Conservation (phyloP, 2,888 invertebrate genomes). For the Aplocera efformata region DNA sequence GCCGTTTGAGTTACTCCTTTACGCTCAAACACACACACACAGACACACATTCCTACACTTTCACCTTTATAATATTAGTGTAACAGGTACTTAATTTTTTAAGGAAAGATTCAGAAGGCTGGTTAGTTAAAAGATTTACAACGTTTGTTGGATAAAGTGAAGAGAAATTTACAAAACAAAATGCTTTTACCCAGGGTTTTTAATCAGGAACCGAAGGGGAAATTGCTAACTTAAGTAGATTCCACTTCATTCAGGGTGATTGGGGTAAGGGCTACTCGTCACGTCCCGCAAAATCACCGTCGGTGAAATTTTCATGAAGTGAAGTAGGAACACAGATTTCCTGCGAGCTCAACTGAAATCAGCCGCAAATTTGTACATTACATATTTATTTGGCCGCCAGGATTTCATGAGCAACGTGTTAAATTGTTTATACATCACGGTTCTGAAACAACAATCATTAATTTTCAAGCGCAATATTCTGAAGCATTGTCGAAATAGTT, state of each 20-base stretch:
- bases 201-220: conserved; percentile 11
- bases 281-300: conserved; percentile 2
- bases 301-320: conserved; percentile 23
- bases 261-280: conserved; percentile 4
- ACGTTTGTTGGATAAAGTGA: not conserved
- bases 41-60: too few species aligned
- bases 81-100: too few species aligned
- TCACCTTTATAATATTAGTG: too few species aligned
- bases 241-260: conserved; percentile 5
- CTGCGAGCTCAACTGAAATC: conserved; percentile 10
- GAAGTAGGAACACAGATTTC: conserved; percentile 18
- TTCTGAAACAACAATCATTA: not conserved
- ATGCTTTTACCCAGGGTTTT: conserved; percentile 8
- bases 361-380: conserved; percentile 19
- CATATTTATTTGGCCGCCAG: conserved; percentile 15
- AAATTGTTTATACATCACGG: conserved; percentile 3
- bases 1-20: too few species aligned
- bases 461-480: not conserved
- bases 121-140: too few species aligned
- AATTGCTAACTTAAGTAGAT: conserved; percentile 8
- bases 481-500: too few species aligned
- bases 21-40: too few species aligned
- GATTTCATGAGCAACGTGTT: conserved; percentile 14
- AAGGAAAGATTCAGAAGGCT: too few species aligned
- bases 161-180: conserved; percentile 8